phyloP scores from a whole-genome alignment of 2,797 vertebrate species.

The Cyprinodon diabolis region DNA sequence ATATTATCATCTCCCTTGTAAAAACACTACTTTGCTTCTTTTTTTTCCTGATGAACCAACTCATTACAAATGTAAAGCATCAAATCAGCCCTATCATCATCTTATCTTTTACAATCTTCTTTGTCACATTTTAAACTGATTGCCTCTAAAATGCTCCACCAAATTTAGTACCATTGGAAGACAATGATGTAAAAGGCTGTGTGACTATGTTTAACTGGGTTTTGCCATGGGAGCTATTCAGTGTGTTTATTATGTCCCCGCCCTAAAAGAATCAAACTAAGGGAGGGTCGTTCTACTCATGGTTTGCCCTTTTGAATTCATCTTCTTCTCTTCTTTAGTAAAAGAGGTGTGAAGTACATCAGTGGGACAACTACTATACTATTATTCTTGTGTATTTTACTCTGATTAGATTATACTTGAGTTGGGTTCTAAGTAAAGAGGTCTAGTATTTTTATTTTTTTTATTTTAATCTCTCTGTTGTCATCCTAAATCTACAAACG shows the following conservation, averaged over 20 bases:
- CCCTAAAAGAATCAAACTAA: neutral
- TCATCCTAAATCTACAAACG: neutral
- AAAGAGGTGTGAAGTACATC: neutral
- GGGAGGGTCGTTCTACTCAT: neutral
- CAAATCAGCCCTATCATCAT: constrained; percentile 30
- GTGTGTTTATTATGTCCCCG: constrained; percentile 37
- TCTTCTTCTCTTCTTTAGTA: neutral
- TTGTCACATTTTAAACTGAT: constrained; percentile 55
- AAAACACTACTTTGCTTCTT: constrained; percentile 22
- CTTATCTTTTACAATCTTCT: constrained; percentile 62
- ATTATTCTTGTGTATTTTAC: neutral
- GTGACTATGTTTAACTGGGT: constrained; percentile 48
- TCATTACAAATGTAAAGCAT: constrained; percentile 38
- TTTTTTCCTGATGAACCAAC: constrained; percentile 11
- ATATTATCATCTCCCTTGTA: constrained; percentile 17
- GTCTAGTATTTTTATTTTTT: neutral
- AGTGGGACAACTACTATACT: neutral
- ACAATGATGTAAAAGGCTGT: constrained; percentile 20
- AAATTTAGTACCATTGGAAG: constrained; percentile 54
- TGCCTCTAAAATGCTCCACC: constrained; percentile 43
- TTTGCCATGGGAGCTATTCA: constrained; percentile 33
- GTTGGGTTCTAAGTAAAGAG: neutral
- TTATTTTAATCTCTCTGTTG: neutral
- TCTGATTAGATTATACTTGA: neutral
- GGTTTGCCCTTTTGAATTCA: constrained; percentile 11